These are phyloP conservation scores for Panagrolaimus sp. DNA, from an alignment of 1,140 invertebrate species.

Conservation along the genomic window DNA sequence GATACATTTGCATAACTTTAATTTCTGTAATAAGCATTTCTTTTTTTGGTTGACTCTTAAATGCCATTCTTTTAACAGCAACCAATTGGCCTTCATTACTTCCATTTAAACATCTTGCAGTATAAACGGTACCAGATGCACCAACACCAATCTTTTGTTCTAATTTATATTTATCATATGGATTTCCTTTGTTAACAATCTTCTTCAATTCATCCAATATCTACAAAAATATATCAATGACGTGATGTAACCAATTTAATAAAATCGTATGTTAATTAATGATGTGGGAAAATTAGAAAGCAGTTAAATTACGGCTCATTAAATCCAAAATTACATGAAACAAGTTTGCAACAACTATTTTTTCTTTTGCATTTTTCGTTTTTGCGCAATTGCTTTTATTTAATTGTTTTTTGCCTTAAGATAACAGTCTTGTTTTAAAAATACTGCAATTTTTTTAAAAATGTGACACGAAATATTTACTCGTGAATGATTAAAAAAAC, in stretches of 20 bases:
- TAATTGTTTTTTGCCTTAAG: neutral
- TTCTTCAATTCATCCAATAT: conserved; percentile 49
- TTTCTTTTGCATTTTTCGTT: neutral
- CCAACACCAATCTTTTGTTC: conserved; percentile 56
- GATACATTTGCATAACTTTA: conserved; percentile 58
- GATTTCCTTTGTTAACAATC: conserved; percentile 50
- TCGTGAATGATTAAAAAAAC: no score
- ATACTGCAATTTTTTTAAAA: no score
- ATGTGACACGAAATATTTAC: no score
- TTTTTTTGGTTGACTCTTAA: conserved; percentile 63
- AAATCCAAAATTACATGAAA: neutral
- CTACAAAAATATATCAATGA: conserved; percentile 24
- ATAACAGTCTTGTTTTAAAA: no score
- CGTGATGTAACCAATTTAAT: neutral
- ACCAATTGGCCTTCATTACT: conserved; percentile 56
- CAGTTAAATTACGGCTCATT: conserved; percentile 11
- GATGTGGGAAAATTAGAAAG: neutral
- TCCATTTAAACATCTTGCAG: conserved; percentile 56
- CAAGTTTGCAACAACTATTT: conserved; percentile 12
- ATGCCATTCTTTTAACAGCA: conserved; percentile 63
- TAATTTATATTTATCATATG: conserved; percentile 45
- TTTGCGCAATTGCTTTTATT: conserved; percentile 19
- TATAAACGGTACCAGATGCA: conserved; percentile 58
- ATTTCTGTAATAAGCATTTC: conserved; percentile 64
- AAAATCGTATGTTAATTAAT: conserved; percentile 11